Base-by-base conservation (phyloP, 2,113 vertebrate species). In the Eurypyga helias region DNA sequence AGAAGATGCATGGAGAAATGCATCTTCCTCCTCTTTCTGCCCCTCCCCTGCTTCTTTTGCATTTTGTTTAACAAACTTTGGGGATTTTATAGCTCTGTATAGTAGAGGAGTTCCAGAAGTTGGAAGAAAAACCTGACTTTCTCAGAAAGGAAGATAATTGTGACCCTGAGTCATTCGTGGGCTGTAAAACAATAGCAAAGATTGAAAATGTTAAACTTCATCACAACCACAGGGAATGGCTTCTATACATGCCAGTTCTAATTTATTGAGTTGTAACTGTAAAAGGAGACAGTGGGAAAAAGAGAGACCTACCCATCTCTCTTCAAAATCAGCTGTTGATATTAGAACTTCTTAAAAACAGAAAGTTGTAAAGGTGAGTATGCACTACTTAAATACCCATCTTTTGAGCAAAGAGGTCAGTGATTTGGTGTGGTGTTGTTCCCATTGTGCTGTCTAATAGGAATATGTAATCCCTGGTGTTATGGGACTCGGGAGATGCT, bases 1-100 rank as follows among this genome's bases (percentile, higher is more conserved):
- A 87, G 79, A 89, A 84, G 73, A 89, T 90, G 28, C 36, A 54
- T 72, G n/a, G 38, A 72, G 79, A 96, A 97, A 73, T 90, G 18
- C 48, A 67, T 91, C 55, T 43, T 78, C 26, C 46, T 86, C 34
- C 31, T 84, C 23, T 70, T 93, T 81, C 12, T 2, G 45, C 1
- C 8, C 9, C 41, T 41, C 41, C 41, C 41, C 41, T 41, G 41
- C 66, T 84, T 83, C 33, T 62, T 84, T 16, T 87, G 28, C 29
- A 29, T 82, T 91, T 75, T 71, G 9, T 38, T 82, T 64, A 72
- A 81, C 86, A 62, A 78, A 72, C 65, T 79, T 31, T 24, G 57
- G 58, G 31, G 70, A 36, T 87, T 96, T 96, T 93, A 80, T 73
- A 62, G 18, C 10, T 91, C 46, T 69, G 2, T 54, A 41, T 87